A percentile compares a stretch with the other conserved stretches of the same genome.
Conservation (phyloP, 2,888 invertebrate genomes). For the Bimastos eiseni region DNA sequence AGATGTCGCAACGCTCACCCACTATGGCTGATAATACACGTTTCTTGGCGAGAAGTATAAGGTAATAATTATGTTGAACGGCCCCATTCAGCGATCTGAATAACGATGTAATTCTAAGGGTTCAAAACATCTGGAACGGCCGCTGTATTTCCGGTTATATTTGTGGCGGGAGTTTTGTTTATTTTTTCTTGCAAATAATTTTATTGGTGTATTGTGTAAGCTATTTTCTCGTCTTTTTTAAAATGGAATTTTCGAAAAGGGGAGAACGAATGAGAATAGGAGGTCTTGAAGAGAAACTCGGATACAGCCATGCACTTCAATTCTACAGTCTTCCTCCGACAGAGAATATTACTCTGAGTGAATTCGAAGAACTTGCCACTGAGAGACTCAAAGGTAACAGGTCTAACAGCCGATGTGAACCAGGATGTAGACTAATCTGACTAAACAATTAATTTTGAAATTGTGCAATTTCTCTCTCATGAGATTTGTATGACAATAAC, state of each 20-base stretch:
- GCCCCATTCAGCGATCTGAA: no score
- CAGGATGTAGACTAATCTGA: neutral
- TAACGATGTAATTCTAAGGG: no score
- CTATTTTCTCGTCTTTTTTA: neutral
- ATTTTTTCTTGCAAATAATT: neutral
- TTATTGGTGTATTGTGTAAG: neutral
- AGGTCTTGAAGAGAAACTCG: neutral
- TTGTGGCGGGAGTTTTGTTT: slow-evolving; percentile 9
- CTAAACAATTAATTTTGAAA: slow-evolving; percentile 3
- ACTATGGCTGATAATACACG: no score
- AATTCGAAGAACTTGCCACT: slow-evolving; percentile 84
- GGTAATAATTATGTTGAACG: no score
- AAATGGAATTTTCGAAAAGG: neutral
- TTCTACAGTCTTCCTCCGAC: slow-evolving; percentile 78
- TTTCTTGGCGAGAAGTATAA: no score
- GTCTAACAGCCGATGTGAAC: neutral
- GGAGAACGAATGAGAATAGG: slow-evolving; percentile 4
- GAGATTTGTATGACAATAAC: neutral
- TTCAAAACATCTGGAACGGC: no score
- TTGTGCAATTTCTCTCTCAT: neutral
- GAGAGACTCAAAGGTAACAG: slow-evolving; percentile 74
- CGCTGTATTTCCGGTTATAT: neutral
- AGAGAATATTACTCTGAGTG: slow-evolving; percentile 75
- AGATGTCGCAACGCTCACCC: no score
- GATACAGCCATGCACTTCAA: slow-evolving; percentile 47